phyloP scores from a whole-genome alignment of 2,888 invertebrate genomes.

The Calliscelio sp. region DNA sequence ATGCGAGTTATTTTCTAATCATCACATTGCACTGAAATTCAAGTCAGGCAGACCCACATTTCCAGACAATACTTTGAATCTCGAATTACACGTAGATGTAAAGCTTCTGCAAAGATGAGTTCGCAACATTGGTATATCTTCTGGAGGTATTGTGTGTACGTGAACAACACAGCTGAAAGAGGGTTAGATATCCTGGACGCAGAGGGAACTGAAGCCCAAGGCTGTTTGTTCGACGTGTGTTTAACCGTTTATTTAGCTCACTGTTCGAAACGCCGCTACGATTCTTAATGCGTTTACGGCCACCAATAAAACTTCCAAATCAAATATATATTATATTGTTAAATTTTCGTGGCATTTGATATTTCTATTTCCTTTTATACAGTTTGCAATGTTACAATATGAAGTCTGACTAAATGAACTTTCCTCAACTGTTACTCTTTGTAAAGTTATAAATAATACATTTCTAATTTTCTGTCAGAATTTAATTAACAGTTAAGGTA shows the following conservation, averaged over 20 bases:
- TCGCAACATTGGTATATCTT: constrained; percentile 61
- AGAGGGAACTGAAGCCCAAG: constrained; percentile 65
- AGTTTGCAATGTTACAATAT: no score
- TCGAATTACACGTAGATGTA: constrained; percentile 71
- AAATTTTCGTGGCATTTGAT: no score
- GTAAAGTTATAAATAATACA: no score
- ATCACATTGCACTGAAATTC: constrained; percentile 59
- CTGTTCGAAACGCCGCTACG: constrained; percentile 53
- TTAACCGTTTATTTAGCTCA: constrained; percentile 70
- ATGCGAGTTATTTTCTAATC: constrained; percentile 59
- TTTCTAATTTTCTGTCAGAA: no score
- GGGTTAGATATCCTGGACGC: constrained; percentile 61
- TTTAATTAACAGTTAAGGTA: no score
- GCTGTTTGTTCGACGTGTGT: constrained; percentile 70
- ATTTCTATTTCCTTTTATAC: no score
- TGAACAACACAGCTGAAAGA: constrained; percentile 53
- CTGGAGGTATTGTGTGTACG: constrained; percentile 49
- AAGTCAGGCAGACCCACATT: constrained; percentile 67
- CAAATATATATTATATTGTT: constrained; percentile 37
- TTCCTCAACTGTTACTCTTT: no score
- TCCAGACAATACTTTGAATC: constrained; percentile 66
- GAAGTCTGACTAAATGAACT: no score
- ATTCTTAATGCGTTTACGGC: constrained; percentile 61
- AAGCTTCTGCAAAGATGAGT: constrained; percentile 69
- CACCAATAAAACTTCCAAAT: constrained; percentile 51